A percentile compares a stretch with the other conserved stretches of the same genome.
Conservation (phyloP, 2,888 invertebrate species). For the Drymonia ruficornis region DNA sequence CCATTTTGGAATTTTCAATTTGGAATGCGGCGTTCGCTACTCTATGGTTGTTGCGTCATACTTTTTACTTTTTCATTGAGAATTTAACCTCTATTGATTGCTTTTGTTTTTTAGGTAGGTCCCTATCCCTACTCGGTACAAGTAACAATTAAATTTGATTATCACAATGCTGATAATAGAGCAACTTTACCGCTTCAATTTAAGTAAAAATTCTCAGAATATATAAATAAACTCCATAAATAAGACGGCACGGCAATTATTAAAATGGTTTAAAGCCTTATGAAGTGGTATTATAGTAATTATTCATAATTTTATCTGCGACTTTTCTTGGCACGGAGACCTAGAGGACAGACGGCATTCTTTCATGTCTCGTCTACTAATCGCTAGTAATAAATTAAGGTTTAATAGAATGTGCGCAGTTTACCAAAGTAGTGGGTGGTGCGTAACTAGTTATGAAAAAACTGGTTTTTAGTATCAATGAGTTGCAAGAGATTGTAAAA, state of each 20-base stretch:
- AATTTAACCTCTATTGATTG: too few species aligned
- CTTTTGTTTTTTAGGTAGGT: too few species aligned
- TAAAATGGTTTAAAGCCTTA: constrained; percentile 31
- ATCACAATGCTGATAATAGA: background rate
- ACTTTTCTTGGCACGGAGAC: constrained; percentile 34
- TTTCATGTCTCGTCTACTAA: constrained; percentile 25
- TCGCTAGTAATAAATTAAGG: constrained; percentile 35
- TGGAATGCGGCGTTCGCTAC: constrained; percentile 22
- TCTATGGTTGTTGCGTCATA: constrained; percentile 1
- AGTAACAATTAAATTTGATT: background rate
- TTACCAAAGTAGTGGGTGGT: constrained; percentile 25
- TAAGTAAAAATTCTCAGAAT: background rate
- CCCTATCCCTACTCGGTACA: too few species aligned
- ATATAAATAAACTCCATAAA: constrained; percentile 33
- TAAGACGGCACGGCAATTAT: constrained; percentile 34
- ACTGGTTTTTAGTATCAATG: too few species aligned
- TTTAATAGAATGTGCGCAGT: constrained; percentile 22
- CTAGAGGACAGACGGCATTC: constrained; percentile 34
- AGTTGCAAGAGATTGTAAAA: too few species aligned
- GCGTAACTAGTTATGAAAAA: too few species aligned
- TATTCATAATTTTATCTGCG: constrained; percentile 45
- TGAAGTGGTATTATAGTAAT: constrained; percentile 38
- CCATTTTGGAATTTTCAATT: constrained; percentile 50
- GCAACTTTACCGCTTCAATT: background rate
- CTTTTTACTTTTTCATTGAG: constrained; percentile 2